Evolutionary conservation across 2,797 vertebrate species (phyloP).

Genomic region (Melanotaenia pygmaea): DNA sequence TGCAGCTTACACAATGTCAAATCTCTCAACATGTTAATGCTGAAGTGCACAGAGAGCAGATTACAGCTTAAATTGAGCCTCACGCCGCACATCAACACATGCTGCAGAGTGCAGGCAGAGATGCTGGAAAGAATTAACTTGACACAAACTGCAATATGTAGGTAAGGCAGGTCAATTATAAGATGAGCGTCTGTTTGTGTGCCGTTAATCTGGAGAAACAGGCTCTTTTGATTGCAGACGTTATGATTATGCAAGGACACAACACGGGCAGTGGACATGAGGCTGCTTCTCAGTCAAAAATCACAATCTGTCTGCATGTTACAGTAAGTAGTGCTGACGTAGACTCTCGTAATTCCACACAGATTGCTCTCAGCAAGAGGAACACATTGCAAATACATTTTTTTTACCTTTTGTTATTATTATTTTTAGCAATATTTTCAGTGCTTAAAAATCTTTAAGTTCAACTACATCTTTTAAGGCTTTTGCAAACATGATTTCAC

Average conservation of each 20-base stretch:
- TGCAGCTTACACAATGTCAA: constrained; percentile 56
- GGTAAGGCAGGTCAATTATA: constrained; percentile 34
- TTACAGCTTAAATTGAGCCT: constrained; percentile 56
- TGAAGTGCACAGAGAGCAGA: constrained; percentile 58
- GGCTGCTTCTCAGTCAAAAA: constrained; percentile 45
- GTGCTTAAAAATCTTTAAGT: neutral
- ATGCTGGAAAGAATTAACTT: constrained; percentile 27
- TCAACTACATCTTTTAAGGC: too few relatives aligned
- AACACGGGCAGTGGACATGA: constrained; percentile 24
- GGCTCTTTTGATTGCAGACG: constrained; percentile 47
- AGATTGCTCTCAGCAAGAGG: constrained; percentile 34
- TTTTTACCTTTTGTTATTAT: neutral
- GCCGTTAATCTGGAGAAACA: constrained; percentile 48
- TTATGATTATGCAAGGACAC: constrained; percentile 52
- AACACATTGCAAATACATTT: constrained; percentile 6
- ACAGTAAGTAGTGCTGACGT: constrained; percentile 38
- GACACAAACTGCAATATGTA: constrained; percentile 31
- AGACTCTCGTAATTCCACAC: constrained; percentile 46
- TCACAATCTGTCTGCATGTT: constrained; percentile 56
- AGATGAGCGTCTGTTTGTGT: constrained; percentile 28
- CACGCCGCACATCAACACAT: constrained; percentile 27
- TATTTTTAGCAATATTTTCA: neutral
- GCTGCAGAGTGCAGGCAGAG: constrained; percentile 34
- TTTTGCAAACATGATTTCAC: too few relatives aligned
- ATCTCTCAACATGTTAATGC: constrained; percentile 56